Evolutionary conservation across 2,888 invertebrate species (phyloP), one percentile per base, ranked within the genome.

Genomic region (Deroplatys truncata): DNA sequence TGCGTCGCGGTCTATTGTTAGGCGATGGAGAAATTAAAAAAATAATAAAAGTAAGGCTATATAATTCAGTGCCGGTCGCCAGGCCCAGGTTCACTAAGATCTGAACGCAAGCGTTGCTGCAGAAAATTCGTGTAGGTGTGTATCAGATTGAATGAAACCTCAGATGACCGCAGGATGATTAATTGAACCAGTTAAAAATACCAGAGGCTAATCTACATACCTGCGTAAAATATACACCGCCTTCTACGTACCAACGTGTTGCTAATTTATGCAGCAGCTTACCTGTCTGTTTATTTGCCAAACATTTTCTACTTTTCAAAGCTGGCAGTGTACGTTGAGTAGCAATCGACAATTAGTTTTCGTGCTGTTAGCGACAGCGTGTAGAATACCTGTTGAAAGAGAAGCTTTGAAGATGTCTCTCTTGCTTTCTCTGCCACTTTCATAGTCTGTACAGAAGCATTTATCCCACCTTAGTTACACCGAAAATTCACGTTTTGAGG

Each of bases 101-200:
- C 56, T 20, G 56, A 72, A 72, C 56, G 56, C 56, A 1, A 20
- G 20, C 56, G 56, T 72, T 20, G 56, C 56, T 72, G 56, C 56
- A 72, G 56, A 72, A 72, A 72, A 20, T 72, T 72, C 56, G 56
- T 72, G 56, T 72, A 72, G 56, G 56, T 72, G 86, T 28, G 86
- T 49, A 56, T 86, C 49, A n/a, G 31, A 43, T 86, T 82, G 72
- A 86, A 82, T 86, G 82, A 29, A 82, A 86, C 82, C 28, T 72
- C 31, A 31, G 82, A 82, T 20, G 28, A 72, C 56, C 56, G 56
- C 16, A 9, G 82, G 25, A 82, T 86, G 86, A 86, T 86, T 82
- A 72, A 86, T 86, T 82, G 86, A 86, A 49, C 82, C 82, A 86
- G 86, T 86, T 86, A 10, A 82, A 72, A 86, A 56, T 82, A 29